Evolutionary conservation across 2,888 invertebrate genomes (phyloP), one percentile per base, ranked within the genome.

Genomic region (Pseudococcus viburni): DNA sequence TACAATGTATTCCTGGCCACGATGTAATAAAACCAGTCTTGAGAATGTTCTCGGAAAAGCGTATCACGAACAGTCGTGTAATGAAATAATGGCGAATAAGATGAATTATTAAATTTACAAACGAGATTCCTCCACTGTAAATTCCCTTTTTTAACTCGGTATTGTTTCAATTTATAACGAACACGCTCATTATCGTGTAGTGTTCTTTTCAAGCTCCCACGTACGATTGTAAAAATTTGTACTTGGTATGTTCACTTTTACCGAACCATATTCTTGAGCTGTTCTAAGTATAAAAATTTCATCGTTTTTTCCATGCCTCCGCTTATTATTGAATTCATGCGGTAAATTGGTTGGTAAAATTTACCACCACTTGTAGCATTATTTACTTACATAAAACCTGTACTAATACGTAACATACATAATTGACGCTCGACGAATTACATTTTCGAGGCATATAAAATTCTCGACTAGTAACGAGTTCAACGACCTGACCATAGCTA

Each of bases 31-130:
- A 83, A 46, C 80, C 19, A 8, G 80, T 83, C 80, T 46, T n/a
- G 80, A 19, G 46, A 33, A 19, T 83, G 46, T 83, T 73, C 73
- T 73, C 73, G 33, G 73, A 73, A 33, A 33, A 33, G 73, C 12
- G 73, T 73, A 73, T 17, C 7, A 15, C 73, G 39, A 33, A 73
- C 73, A 33, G 73, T 33, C 33, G 73, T 73, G 73, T 73, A 73
- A 73, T 33, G 33, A 64, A 64, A 64, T 64, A 64, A 73, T 73
- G 73, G 73, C 73, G 73, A 39, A 73, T 73, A 73, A 33, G 73
- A 73, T 33, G 73, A 73, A 73, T 73, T 68, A 68, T 68, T 73
- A 73, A 73, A 73, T 73, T 73, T 73, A 73, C 33, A 73, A 73
- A 73, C 73, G 73, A 73, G 73, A 73, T 39, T 73, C 73, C 33